phyloP scores from a whole-genome alignment of 2,888 invertebrate species.

The Catocala sponsa region DNA sequence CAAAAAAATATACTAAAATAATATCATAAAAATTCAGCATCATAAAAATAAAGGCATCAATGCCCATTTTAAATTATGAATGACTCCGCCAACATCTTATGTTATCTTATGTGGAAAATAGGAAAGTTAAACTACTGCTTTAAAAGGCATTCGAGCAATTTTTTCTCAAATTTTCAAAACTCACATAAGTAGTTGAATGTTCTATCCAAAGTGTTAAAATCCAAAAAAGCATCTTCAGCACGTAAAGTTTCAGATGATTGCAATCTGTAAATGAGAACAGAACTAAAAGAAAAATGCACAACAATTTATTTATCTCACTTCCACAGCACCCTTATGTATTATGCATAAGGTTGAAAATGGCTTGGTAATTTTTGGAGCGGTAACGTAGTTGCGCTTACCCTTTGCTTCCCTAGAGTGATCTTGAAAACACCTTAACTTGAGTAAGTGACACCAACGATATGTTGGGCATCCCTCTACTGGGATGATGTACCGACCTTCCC shows the following conservation, averaged over 20 bases:
- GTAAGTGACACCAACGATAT: slow-evolving; percentile 40
- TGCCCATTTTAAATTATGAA: too few relatives aligned
- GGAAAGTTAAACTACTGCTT: too few relatives aligned
- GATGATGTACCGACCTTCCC: slow-evolving; percentile 37
- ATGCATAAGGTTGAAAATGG: slow-evolving; percentile 6
- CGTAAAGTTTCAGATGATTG: slow-evolving; percentile 20
- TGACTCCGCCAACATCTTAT: too few relatives aligned
- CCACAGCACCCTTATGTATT: not conserved
- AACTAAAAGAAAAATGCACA: slow-evolving; percentile 16
- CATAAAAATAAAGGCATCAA: too few relatives aligned
- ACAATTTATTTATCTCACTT: slow-evolving; percentile 3
- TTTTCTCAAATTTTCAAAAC: too few relatives aligned
- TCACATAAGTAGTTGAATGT: too few relatives aligned
- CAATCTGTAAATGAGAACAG: slow-evolving; percentile 32
- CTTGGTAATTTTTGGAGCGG: not conserved
- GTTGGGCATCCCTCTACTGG: slow-evolving; percentile 26
- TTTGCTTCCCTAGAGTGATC: slow-evolving; percentile 36
- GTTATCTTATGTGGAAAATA: too few relatives aligned
- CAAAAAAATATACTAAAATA: too few relatives aligned
- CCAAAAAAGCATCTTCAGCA: slow-evolving; percentile 2
- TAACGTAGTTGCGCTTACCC: slow-evolving; percentile 4
- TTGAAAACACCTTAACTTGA: slow-evolving; percentile 39
- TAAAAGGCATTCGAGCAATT: too few relatives aligned
- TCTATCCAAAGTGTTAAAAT: not conserved
- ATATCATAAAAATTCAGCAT: too few relatives aligned